These are phyloP conservation scores for Ophion slaviceki DNA, from an alignment of 2,888 invertebrate species.

Conservation along the genomic window DNA sequence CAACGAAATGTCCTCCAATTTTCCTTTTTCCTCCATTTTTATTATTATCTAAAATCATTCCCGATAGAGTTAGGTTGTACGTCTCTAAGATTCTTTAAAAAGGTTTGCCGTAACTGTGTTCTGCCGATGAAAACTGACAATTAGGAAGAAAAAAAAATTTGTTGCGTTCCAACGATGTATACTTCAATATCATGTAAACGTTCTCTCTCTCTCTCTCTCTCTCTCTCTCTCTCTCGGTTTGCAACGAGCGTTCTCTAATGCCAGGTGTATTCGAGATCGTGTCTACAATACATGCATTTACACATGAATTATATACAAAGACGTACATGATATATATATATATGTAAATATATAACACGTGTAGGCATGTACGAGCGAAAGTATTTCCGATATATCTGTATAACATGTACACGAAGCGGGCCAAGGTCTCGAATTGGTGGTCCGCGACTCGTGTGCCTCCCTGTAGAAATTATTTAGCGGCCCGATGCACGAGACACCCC, in stretches of 20 bases:
- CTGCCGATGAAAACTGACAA: no score
- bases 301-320: neutral
- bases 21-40: no score
- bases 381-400: conserved; percentile 43
- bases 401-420: conserved; percentile 34
- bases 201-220: neutral
- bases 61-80: no score
- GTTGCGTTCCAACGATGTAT: conserved; percentile 11
- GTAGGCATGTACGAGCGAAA: conserved; percentile 19
- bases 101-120: no score
- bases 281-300: neutral
- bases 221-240: neutral
- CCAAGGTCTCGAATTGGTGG: conserved; percentile 63
- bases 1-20: no score
- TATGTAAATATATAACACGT: no score
- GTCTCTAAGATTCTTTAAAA: no score
- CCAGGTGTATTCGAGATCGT: neutral
- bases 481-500: conserved; percentile 36
- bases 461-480: conserved; percentile 35
- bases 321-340: no score
- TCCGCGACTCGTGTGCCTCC: conserved; percentile 40
- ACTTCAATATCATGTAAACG: conserved; percentile 1
- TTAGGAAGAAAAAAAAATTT: neutral
- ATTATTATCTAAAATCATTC: no score
- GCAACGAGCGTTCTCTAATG: neutral